Conservation (phyloP, 2,113 vertebrate species). For the Zapornia atra region DNA sequence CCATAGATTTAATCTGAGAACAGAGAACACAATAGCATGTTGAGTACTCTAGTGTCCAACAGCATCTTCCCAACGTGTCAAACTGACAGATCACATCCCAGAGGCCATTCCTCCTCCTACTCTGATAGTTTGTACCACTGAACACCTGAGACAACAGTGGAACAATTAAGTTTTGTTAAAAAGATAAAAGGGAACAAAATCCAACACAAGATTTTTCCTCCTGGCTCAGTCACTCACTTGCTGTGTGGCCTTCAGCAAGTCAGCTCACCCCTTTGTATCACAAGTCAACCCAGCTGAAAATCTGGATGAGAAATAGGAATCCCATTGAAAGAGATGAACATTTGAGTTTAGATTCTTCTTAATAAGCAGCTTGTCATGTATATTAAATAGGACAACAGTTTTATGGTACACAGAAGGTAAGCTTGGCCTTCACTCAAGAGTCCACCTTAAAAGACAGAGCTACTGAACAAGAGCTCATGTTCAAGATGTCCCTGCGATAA, state of each 20-base stretch:
- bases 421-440: background rate
- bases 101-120: background rate
- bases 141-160: background rate
- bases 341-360: background rate
- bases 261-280: background rate
- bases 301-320: background rate
- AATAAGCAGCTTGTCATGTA: background rate
- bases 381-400: background rate
- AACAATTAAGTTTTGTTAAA: background rate
- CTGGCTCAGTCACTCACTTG: background rate
- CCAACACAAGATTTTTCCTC: rapidly evolving
- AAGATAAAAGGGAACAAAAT: background rate
- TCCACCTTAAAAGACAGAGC: background rate
- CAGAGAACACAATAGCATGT: background rate
- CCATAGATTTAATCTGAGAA: background rate
- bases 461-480: background rate
- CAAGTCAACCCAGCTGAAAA: constrained; percentile 29
- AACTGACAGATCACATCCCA: background rate
- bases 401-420: background rate
- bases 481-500: background rate
- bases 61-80: background rate
- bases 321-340: background rate
- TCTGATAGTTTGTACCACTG: background rate
- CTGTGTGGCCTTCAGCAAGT: background rate
- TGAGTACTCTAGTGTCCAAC: background rate